phyloP scores from a whole-genome alignment of 2,888 invertebrate genomes.

The Trichopoda pennipes region DNA sequence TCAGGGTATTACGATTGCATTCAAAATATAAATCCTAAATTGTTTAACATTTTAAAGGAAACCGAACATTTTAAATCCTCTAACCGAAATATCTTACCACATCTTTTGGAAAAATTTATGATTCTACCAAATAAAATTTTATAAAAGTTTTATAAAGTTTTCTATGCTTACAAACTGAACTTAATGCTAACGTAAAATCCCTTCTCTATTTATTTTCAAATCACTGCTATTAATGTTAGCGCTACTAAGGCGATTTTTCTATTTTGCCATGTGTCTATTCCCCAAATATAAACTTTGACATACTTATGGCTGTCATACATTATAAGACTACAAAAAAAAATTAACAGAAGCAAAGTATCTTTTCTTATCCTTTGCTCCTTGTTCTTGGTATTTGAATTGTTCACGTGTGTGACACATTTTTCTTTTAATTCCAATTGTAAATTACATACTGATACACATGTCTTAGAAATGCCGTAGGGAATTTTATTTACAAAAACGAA shows the following conservation, averaged over 20 bases:
- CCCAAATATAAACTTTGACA: background rate
- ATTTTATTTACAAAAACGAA: too few relatives aligned
- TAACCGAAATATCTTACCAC: too few relatives aligned
- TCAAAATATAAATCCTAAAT: too few relatives aligned
- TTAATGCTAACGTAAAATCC: too few relatives aligned
- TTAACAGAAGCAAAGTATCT: background rate
- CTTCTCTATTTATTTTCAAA: background rate
- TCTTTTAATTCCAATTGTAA: slow-evolving; percentile 10
- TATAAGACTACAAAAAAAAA: background rate
- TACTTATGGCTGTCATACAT: slow-evolving; percentile 37
- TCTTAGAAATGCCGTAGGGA: too few relatives aligned
- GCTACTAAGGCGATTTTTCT: background rate
- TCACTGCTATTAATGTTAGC: background rate
- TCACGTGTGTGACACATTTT: slow-evolving; percentile 60
- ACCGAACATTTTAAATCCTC: too few relatives aligned
- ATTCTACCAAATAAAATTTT: too few relatives aligned
- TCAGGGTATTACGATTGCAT: too few relatives aligned
- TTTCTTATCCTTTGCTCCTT: background rate
- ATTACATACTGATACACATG: slow-evolving; percentile 1
- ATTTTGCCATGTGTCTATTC: background rate
- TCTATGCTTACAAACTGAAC: too few relatives aligned
- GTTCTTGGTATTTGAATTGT: slow-evolving; percentile 47
- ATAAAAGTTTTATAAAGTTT: too few relatives aligned
- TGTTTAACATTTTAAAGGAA: too few relatives aligned
- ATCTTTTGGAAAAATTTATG: too few relatives aligned